Percentiles rank a stretch among this genome's conserved stretches.
These are phyloP conservation scores for Lasiurus cinereus DNA, from an alignment of 2,113 vertebrate genomes.

Conservation along the genomic window DNA sequence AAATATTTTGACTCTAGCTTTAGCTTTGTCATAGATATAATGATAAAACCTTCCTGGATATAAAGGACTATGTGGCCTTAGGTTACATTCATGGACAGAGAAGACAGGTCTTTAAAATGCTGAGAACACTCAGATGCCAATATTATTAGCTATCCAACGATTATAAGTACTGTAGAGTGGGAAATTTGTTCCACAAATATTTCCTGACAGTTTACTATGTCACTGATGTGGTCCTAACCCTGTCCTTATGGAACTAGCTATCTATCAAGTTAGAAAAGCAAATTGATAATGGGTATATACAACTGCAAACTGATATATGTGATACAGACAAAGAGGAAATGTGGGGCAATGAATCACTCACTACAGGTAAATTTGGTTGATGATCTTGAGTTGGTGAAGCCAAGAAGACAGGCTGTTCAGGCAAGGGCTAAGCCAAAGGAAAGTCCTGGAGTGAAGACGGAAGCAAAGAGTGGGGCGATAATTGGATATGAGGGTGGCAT, in stretches of 20 bases:
- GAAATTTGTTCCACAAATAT: constrained; percentile 34
- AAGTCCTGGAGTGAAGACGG: constrained; percentile 1
- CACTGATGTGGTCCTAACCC: background rate
- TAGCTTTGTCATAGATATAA: background rate
- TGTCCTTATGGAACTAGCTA: background rate
- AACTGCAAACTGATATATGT: background rate
- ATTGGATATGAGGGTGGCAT: background rate
- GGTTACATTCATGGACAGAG: background rate
- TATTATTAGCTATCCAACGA: constrained; percentile 5
- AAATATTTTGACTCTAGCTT: background rate
- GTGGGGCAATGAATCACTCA: background rate
- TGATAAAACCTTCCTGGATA: background rate
- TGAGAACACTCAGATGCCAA: constrained; percentile 11
- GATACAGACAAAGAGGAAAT: background rate
- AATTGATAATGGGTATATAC: background rate
- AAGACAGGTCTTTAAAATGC: constrained; percentile 41
- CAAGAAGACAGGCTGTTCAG: background rate
- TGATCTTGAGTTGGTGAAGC: background rate
- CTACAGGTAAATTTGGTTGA: background rate
- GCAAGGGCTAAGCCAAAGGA: background rate
- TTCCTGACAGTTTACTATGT: constrained; percentile 13
- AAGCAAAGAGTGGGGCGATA: background rate
- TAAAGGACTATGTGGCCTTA: background rate
- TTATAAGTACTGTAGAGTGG: background rate
- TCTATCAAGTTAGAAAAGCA: constrained; percentile 30